Percentiles rank a stretch among this genome's conserved stretches.
Evolutionary conservation across 2,888 invertebrate genomes (phyloP).

Genomic region (Pomacea canaliculata): DNA sequence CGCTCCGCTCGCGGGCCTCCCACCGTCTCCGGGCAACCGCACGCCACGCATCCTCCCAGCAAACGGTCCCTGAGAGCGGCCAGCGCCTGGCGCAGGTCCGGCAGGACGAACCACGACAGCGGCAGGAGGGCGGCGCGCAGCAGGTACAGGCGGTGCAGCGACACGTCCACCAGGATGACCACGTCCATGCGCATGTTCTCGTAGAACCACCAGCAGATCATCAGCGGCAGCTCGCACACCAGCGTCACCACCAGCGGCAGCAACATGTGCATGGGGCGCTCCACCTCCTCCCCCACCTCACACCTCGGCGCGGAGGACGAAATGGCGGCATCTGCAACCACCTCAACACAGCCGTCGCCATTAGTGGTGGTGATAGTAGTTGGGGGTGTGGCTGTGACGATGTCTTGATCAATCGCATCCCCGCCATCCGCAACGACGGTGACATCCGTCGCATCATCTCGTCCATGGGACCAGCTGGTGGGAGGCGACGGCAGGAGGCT

Average conservation of each 20-base stretch:
- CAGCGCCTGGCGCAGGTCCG: constrained; percentile 17
- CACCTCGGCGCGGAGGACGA: background rate
- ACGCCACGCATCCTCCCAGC: background rate
- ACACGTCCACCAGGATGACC: constrained; percentile 22
- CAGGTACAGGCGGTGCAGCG: constrained; percentile 19
- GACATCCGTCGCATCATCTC: background rate
- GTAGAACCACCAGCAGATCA: constrained; percentile 28
- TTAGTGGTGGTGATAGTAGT: background rate
- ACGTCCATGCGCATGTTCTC: constrained; percentile 9
- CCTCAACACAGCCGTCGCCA: background rate
- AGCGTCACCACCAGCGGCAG: constrained; percentile 21
- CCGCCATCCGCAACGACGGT: background rate
- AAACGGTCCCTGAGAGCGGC: background rate
- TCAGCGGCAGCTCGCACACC: constrained; percentile 22
- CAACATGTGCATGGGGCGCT: constrained; percentile 18
- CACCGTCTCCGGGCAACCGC: background rate
- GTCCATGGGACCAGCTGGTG: too few relatives aligned
- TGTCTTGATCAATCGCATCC: background rate
- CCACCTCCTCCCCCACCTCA: background rate
- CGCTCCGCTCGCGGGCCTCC: background rate
- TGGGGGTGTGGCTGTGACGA: background rate
- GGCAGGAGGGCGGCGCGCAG: constrained; percentile 21
- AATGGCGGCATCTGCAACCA: background rate
- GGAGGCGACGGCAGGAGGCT: too few relatives aligned
- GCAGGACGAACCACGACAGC: constrained; percentile 19